Base-by-base conservation (phyloP, 1,140 invertebrate genomes). In the Agraylea sexmaculata region DNA sequence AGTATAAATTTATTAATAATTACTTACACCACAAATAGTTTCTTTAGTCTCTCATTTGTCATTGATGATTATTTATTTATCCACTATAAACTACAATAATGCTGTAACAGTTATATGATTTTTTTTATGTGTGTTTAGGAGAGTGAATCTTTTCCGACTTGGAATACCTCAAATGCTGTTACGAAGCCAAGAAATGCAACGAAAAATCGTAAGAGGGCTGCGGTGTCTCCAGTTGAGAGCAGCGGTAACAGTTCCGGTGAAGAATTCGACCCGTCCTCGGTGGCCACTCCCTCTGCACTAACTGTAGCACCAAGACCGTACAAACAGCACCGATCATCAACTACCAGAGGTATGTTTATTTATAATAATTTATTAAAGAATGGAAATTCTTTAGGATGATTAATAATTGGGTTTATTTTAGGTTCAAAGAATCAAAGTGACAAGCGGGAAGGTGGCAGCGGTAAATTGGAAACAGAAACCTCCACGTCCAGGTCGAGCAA, bases 171-270 rank as follows among this genome's bases (percentile, higher is more conserved):
- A 17, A 50, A 62, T 41, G 50, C 57, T 6, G 62, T 62, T 32
- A 42, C 62, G 37, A 58, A 57, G 2, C 59, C 55, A 39, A 54
- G 57, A 16, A 62, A 61, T 42, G 62, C 60, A 3, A 25, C 23
- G 7, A 25, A 7, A 25, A 25, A 25, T 7, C 62, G 62, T 37
- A 64, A 64, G 51, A 64, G 62, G 36, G 45, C 55, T 23, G 55
- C 56, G 6, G 55, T 54, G 1, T 62, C 62, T 10, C 62, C 62
- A 1, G 54, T 54, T 4, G 40, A 51, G n/a, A 62, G 59, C 42
- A n/a, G n/a, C n/a, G n/a, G n/a, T n/a, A 57, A 53, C 10, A 65
- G 62, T 42, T 65, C 62, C n/a, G 64, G 64, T 10, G 64, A 66
- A 47, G 64, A 67, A 41, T 67, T 65, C 30, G 59, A 64, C 31